Conservation (phyloP, 2,888 invertebrate genomes). For the Chloroclystis v-ata region DNA sequence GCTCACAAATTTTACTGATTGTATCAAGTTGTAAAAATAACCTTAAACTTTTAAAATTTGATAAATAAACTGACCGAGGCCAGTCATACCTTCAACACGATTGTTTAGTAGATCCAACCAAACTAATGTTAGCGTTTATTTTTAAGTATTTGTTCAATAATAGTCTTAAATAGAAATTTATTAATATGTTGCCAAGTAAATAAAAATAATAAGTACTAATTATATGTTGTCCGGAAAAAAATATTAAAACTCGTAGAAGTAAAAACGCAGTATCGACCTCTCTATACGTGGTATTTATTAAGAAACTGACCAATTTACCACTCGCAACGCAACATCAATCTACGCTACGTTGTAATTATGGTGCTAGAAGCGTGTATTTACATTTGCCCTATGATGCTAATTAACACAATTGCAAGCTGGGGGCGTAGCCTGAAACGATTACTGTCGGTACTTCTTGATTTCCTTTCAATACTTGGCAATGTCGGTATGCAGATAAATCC, state of each 20-base stretch:
- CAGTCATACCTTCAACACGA: constrained; percentile 29
- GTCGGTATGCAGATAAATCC: constrained; percentile 3
- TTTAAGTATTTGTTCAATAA: too few species aligned
- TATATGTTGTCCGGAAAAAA: too few species aligned
- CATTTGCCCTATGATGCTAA: constrained; percentile 27
- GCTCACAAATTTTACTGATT: constrained; percentile 8
- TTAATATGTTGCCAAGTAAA: too few species aligned
- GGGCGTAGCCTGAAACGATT: constrained; percentile 11
- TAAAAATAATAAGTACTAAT: too few species aligned
- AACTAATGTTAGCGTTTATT: too few species aligned
- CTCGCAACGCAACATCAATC: constrained; percentile 24
- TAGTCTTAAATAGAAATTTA: too few species aligned
- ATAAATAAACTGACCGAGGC: constrained; percentile 39
- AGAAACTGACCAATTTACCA: constrained; percentile 5
- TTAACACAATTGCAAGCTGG: constrained; percentile 24
- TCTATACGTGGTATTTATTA: background rate
- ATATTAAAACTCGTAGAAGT: too few species aligned
- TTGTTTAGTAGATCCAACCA: constrained; percentile 26
- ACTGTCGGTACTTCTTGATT: constrained; percentile 10
- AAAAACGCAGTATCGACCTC: too few species aligned
- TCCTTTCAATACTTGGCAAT: constrained; percentile 9
- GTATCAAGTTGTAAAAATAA: constrained; percentile 31
- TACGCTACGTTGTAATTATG: constrained; percentile 23
- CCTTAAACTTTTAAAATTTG: constrained; percentile 41
- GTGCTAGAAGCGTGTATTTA: constrained; percentile 29